Conservation (phyloP, 2,888 invertebrate genomes). For the Blastobasis adustella region DNA sequence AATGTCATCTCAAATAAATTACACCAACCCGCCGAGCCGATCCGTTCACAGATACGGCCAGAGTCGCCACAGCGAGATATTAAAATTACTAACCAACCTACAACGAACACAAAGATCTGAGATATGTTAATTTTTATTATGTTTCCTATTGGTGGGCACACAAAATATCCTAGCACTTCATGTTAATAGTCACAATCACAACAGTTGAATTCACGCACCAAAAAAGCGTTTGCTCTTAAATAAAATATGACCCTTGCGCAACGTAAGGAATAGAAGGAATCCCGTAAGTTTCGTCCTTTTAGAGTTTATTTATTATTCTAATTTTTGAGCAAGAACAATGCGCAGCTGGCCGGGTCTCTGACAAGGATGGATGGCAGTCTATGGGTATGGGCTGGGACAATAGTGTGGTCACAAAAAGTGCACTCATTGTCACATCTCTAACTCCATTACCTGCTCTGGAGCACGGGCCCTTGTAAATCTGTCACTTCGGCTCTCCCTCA, state of each 20-base stretch:
- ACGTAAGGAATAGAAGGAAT: constrained; percentile 27
- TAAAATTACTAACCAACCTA: too few species aligned
- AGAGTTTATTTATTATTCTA: constrained; percentile 55
- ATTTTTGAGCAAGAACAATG: constrained; percentile 66
- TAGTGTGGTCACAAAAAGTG: constrained; percentile 44
- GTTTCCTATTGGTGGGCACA: constrained; percentile 12
- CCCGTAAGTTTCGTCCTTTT: constrained; percentile 27
- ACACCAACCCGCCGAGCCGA: constrained; percentile 25
- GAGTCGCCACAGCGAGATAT: constrained; percentile 19
- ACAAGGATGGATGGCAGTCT: constrained; percentile 59
- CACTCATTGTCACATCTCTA: constrained; percentile 42
- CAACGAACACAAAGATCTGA: constrained; percentile 31
- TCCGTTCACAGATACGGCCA: constrained; percentile 26
- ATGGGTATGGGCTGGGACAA: constrained; percentile 44
- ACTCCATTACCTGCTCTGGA: constrained; percentile 54
- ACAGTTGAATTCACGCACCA: too few species aligned
- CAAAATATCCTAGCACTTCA: too few species aligned
- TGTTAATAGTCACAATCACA: too few species aligned
- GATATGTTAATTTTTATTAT: constrained; percentile 53
- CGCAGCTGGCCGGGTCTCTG: constrained; percentile 46
- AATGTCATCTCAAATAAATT: constrained; percentile 62
- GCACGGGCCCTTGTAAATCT: constrained; percentile 51
- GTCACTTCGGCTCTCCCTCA: constrained; percentile 46
- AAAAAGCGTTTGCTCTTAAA: constrained; percentile 1
- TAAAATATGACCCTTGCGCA: constrained; percentile 13